A percentile compares a stretch with the other conserved stretches of the same genome.
These are phyloP conservation scores for Brachyptera putata DNA, from an alignment of 2,888 invertebrate species.

Conservation along the genomic window DNA sequence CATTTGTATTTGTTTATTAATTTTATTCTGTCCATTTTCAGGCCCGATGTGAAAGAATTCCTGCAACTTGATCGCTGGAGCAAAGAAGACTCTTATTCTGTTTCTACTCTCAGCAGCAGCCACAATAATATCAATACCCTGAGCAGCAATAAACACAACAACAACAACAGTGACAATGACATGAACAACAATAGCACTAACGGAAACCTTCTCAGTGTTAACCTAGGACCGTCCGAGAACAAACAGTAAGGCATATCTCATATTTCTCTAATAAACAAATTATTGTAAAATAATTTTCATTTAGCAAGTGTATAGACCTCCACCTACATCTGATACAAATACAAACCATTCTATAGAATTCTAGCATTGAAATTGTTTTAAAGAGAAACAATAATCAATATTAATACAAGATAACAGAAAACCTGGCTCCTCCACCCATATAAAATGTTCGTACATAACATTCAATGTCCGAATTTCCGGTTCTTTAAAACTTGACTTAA, in stretches of 20 bases:
- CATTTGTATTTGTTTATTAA: too few relatives aligned
- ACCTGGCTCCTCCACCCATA: too few relatives aligned
- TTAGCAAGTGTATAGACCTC: not conserved
- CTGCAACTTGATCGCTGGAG: not conserved
- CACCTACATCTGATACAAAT: not conserved
- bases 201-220: not conserved
- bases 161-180: not conserved
- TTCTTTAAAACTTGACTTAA: too few relatives aligned
- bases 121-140: not conserved
- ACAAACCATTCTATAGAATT: too few relatives aligned
- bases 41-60: not conserved
- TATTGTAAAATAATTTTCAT: not conserved
- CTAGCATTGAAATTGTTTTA: too few relatives aligned
- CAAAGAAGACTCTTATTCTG: not conserved
- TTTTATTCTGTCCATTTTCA: too few relatives aligned
- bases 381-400: too few relatives aligned
- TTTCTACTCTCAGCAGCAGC: not conserved
- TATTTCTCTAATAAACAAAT: too few relatives aligned
- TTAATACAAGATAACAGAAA: too few relatives aligned
- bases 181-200: not conserved
- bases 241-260: constrained; percentile 6
- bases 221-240: constrained; percentile 4
- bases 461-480: too few relatives aligned
- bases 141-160: not conserved
- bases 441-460: too few relatives aligned